Base-by-base conservation (phyloP, 1,140 invertebrate genomes). In the Papilio aristodemus region DNA sequence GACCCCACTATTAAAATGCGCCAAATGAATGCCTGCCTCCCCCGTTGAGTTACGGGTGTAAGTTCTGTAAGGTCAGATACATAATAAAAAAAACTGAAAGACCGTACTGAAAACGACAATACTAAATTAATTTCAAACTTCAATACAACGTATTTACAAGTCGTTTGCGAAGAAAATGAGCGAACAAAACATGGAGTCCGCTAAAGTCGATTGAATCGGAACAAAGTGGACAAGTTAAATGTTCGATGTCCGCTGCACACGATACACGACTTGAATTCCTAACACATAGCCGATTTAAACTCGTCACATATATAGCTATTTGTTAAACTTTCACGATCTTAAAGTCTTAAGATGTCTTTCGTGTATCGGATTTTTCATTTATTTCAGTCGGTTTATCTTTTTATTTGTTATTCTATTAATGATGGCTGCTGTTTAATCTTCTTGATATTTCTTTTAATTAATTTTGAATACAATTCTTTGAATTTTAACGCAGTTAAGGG, bases 191-290 rank as follows among this genome's bases (percentile, higher is more conserved):
- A 11, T 54, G 1, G 46, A 4, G 22, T 22, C 46, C 19, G 43
- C 17, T 25, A 54, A 54, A 54, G 46, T 54, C 46, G 46, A 54
- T 54, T 22, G 17, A 54, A 54, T 54, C 46, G 46, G 19, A 54
- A 22, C 46, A 54, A 54, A 54, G 46, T 54, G 46, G 19, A 54
- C 46, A 54, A 54, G 46, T 54, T 54, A 54, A 54, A 54, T 54
- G 46, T 54, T 11, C 46, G 46, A 54, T 54, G 46, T 54, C 46
- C 46, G 46, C 46, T 54, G 46, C 46, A 54, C 46, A 9, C 14
- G 14, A 19, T 22, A 54, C 46, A 54, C 46, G 46, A 54, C 46
- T 54, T 54, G 46, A 54, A 54, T 54, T 54, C 22, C 19, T 25
- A 54, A 54, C 17, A 32, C 27, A 32, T 54, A 11, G 46, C 9